phyloP scores from a whole-genome alignment of 2,888 invertebrate species.

The Dicranocentrus wangi region DNA sequence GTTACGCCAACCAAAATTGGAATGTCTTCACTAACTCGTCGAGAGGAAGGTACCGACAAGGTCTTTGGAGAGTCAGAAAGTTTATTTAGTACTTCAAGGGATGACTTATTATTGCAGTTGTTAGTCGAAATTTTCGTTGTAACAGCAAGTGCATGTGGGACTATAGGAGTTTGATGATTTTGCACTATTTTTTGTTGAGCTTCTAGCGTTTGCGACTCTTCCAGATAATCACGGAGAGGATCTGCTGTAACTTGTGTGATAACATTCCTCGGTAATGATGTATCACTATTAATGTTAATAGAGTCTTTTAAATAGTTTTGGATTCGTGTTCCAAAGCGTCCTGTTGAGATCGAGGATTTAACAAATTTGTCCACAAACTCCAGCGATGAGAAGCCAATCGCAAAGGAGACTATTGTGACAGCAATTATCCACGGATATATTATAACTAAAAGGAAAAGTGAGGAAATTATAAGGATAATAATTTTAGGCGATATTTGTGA shows the following conservation, averaged over 20 bases:
- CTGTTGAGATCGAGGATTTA: constrained; percentile 31
- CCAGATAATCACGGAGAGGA: constrained; percentile 43
- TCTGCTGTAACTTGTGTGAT: constrained; percentile 39
- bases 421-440: constrained; percentile 70
- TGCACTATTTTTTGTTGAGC: constrained; percentile 8
- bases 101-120: constrained; percentile 36
- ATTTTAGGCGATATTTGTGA: constrained; percentile 30
- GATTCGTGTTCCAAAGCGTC: constrained; percentile 24
- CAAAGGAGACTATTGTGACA: constrained; percentile 53
- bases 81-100: constrained; percentile 36
- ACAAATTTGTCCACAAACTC: constrained; percentile 56
- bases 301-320: constrained; percentile 32
- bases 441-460: constrained; percentile 55
- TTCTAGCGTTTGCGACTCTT: constrained; percentile 16
- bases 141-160: neutral
- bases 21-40: constrained; percentile 53
- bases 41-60: constrained; percentile 42
- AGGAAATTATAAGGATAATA: constrained; percentile 37
- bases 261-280: constrained; percentile 17
- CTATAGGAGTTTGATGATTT: neutral
- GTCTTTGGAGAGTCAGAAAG: constrained; percentile 37
- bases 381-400: constrained; percentile 62
- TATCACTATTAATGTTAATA: neutral
- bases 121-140: no score
- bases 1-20: constrained; percentile 11